Evolutionary conservation across 2,113 vertebrate species (phyloP).

Genomic region (Ceyx cyanopectus): DNA sequence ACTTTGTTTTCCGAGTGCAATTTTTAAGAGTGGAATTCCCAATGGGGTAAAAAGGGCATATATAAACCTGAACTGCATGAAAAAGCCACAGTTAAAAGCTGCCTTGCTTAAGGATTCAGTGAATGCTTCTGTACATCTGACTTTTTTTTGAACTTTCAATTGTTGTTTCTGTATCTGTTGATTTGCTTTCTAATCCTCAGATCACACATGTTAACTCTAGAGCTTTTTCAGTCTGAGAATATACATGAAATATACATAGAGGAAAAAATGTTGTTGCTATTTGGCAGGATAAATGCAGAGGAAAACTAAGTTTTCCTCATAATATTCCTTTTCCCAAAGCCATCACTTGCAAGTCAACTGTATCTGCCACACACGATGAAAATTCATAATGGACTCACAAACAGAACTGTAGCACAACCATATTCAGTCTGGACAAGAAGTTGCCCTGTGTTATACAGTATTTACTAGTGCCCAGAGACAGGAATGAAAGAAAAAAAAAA

Average conservation of each 20-base stretch:
- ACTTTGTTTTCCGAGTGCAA: not conserved
- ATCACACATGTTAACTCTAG: not conserved
- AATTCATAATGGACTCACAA: not conserved
- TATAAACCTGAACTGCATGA: not conserved
- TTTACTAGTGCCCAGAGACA: not conserved
- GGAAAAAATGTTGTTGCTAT: not conserved
- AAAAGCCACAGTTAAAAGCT: not conserved
- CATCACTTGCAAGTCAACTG: not conserved
- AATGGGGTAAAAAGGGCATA: not conserved
- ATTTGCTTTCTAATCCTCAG: slow-evolving; percentile 7
- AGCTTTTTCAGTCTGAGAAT: not conserved
- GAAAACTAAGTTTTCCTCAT: not conserved
- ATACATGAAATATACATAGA: not conserved
- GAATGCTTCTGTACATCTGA: not conserved
- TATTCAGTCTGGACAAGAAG: not conserved
- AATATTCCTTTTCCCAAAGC: not conserved
- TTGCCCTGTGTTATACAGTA: not conserved
- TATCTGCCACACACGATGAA: not conserved
- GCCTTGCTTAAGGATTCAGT: not conserved
- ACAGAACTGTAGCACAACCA: not conserved
- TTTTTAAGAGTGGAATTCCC: not conserved
- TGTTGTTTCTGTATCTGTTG: not conserved
- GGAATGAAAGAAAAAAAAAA: not conserved
- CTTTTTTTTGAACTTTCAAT: not conserved
- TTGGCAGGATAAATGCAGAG: not conserved